Base-by-base conservation (phyloP, 2,888 invertebrate genomes). In the Brassicogethes aeneus region DNA sequence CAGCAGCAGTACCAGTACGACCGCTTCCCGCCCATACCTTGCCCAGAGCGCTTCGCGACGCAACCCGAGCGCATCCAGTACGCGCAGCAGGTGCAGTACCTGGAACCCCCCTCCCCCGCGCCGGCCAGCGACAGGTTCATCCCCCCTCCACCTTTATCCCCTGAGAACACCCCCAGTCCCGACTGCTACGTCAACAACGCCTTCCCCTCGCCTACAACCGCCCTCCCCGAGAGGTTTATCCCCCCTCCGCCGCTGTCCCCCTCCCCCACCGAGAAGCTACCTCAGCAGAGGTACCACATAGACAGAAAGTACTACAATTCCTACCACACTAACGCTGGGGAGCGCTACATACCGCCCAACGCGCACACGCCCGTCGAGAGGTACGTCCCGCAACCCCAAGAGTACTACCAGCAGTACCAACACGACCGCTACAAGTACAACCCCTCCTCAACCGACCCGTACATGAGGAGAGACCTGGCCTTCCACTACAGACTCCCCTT, bases 301-400 rank as follows among this genome's bases (percentile, higher is more conserved):
- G 41, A 50, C 43, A 16, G 47, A 45, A 36, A 49, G 53, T 38
- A 38, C 43, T 46, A 29, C 44, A 46, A 38, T 36, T 36, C 31
- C 41, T 41, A 44, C 40, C n/a, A n/a, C n/a, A n/a, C n/a, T n/a
- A n/a, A n/a, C n/a, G 45, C 41, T 32, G 46, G 44, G 13, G 72
- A 72, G 40, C 71, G 80, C 52, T 80, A 81, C 55, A 74, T 80
- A 50, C 79, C 81, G 14, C 79, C 81, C 3, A 77, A 80, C 45
- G 80, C 80, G 12, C 82, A 82, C 65, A 78, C 80, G 56, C 81
- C 82, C 12, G 79, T 81, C 50, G 82, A 82, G 68, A 75, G 82
- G 54, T 82, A 82, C 63, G 79, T 82, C 51, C 80, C 82, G 41
- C 73, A 77, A 55, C 76, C 73, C 46, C 73, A 73, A n/a, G 75